Conservation (phyloP, 1,140 invertebrate species). For the Proctacanthus coquilletti region DNA sequence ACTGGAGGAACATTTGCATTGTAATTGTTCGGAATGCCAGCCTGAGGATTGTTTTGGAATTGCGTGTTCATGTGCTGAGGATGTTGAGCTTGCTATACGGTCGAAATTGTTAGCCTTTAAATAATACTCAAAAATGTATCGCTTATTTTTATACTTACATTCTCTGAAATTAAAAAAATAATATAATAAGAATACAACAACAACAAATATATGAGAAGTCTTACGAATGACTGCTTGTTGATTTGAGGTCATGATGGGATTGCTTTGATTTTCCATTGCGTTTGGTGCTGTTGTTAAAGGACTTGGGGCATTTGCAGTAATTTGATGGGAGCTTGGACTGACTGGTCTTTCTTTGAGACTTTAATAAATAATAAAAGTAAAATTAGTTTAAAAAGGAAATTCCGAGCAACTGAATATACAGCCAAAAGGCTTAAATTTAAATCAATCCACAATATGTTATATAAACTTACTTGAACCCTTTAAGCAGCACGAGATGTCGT, state of each 20-base stretch:
- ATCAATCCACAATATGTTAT: neutral
- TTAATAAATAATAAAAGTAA: conserved; percentile 23
- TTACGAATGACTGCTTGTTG: neutral
- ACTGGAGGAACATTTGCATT: neutral
- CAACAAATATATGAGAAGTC: neutral
- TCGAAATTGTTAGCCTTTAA: too few relatives aligned
- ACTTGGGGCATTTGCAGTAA: neutral
- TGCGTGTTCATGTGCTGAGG: neutral
- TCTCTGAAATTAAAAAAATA: neutral
- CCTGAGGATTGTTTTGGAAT: neutral
- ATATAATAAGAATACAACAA: neutral
- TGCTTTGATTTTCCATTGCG: neutral
- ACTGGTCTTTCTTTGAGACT: conserved; percentile 68
- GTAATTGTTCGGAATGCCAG: neutral
- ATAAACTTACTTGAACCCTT: conserved; percentile 47
- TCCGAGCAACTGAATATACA: conserved; percentile 6
- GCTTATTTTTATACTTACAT: neutral
- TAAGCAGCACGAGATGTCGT: conserved; percentile 65
- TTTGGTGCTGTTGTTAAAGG: neutral
- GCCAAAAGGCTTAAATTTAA: too few relatives aligned
- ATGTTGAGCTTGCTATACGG: neutral
- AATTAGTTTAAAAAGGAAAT: neutral
- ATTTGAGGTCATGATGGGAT: neutral
- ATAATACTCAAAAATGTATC: too few relatives aligned
- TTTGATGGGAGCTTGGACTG: conserved; percentile 37